Percentiles rank a stretch among this genome's conserved stretches.
Evolutionary conservation across 2,113 vertebrate genomes (phyloP).

Genomic region (Zosterops pallidus): DNA sequence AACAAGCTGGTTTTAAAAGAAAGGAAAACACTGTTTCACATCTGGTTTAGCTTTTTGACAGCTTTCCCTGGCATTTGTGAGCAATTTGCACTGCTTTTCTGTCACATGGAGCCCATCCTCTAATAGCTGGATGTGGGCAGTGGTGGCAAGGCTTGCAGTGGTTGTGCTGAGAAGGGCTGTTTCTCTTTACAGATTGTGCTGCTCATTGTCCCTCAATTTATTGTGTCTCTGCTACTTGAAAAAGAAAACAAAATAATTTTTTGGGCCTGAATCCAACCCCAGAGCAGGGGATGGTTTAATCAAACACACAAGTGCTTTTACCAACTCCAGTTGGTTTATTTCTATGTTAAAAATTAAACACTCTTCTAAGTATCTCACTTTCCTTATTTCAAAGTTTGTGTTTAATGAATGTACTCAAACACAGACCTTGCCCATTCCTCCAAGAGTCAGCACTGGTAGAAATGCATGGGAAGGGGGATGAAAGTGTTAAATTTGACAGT

Average conservation of each 20-base stretch:
- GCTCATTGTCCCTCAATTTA: not conserved
- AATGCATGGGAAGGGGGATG: not conserved
- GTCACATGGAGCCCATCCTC: not conserved
- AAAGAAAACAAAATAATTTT: not conserved
- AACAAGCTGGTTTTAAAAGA: not conserved
- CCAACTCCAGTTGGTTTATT: not conserved
- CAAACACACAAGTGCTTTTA: not conserved
- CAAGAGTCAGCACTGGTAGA: not conserved
- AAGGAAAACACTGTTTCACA: not conserved
- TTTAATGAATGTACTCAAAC: not conserved
- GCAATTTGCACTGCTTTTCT: not conserved
- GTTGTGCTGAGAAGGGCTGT: not conserved
- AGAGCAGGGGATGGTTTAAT: not conserved
- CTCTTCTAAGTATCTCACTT: not conserved
- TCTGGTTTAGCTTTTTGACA: conserved; percentile 18
- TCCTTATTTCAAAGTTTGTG: not conserved
- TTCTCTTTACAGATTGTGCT: not conserved
- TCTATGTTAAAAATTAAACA: not conserved
- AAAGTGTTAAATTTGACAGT: not conserved
- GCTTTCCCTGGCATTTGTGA: not conserved
- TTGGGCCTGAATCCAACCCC: not conserved
- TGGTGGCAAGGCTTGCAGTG: not conserved
- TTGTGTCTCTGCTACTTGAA: not conserved
- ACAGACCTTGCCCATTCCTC: not conserved
- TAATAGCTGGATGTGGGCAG: not conserved